These are phyloP conservation scores for Zalophus californianus DNA, from an alignment of 2,797 vertebrate genomes.

Conservation along the genomic window DNA sequence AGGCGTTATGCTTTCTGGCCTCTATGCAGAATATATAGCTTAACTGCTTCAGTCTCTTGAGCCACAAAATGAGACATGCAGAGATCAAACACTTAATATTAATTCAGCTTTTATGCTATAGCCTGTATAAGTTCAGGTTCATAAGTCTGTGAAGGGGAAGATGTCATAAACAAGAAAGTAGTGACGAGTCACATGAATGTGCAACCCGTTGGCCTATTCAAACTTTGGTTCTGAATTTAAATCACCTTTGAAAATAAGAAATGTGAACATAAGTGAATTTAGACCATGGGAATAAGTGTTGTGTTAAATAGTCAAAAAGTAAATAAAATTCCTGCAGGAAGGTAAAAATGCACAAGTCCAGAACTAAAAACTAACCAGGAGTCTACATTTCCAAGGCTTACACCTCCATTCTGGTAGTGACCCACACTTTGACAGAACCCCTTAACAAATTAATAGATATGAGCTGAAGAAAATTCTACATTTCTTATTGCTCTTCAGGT, in stretches of 20 bases:
- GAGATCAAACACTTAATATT: slow-evolving; percentile 45
- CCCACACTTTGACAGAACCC: background rate
- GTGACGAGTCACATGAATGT: background rate
- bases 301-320: slow-evolving; percentile 24
- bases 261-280: background rate
- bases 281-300: background rate
- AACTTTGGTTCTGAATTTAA: slow-evolving; percentile 32
- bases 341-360: background rate
- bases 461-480: background rate
- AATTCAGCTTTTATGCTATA: slow-evolving; percentile 50
- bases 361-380: background rate
- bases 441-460: background rate
- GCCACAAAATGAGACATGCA: slow-evolving; percentile 63
- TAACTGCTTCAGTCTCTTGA: slow-evolving; percentile 64
- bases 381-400: background rate
- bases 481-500: background rate
- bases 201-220: background rate
- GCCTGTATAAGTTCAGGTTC: background rate
- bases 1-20: background rate
- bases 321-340: background rate
- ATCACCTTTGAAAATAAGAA: slow-evolving; percentile 50
- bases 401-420: background rate
- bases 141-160: slow-evolving; percentile 6
- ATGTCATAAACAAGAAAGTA: slow-evolving; percentile 29
- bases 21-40: background rate